A percentile compares a stretch with the other conserved stretches of the same genome.
Evolutionary conservation across 2,888 invertebrate genomes (phyloP).

Genomic region (Trachelus troglodyta): DNA sequence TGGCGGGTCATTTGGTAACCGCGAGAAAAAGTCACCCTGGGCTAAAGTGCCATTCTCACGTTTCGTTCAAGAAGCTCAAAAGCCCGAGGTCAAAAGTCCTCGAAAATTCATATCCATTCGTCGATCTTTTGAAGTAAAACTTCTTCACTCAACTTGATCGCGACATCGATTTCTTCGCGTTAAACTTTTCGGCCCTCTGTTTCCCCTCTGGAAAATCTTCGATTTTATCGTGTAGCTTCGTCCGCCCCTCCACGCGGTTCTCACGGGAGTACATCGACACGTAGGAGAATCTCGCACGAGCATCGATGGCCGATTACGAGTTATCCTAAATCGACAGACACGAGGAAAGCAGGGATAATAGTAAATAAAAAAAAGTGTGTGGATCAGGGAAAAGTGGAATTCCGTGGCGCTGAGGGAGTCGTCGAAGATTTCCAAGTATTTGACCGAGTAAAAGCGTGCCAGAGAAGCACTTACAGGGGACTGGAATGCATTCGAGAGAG

Average conservation of each 20-base stretch:
- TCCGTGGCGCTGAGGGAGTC: neutral
- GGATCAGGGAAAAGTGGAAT: neutral
- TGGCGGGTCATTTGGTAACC: neutral
- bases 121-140: neutral
- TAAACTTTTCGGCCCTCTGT: neutral
- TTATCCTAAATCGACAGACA: neutral
- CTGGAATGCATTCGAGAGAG: neutral
- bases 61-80: neutral
- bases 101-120: neutral
- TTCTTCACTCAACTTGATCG: neutral
- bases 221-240: neutral
- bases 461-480: neutral
- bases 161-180: neutral
- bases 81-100: neutral
- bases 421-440: neutral
- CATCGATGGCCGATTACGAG: neutral
- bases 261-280: neutral
- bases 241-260: neutral
- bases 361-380: neutral
- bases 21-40: neutral
- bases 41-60: neutral
- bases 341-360: neutral
- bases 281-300: neutral
- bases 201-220: neutral
- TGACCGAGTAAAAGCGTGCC: neutral